Evolutionary conservation across 1,140 invertebrate genomes (phyloP).

Genomic region (Panagrolaimus sp.): DNA sequence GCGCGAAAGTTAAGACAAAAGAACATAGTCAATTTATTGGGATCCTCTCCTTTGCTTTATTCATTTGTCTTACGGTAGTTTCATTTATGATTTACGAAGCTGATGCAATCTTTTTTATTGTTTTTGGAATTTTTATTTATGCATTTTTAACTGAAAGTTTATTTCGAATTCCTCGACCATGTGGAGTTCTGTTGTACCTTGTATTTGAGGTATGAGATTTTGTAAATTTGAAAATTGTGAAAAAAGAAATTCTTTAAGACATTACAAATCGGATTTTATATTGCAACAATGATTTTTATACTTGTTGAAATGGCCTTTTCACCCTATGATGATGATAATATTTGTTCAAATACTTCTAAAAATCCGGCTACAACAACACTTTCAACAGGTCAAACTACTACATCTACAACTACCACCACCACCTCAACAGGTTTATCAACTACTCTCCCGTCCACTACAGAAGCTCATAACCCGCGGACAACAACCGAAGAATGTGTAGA

Average conservation of each 20-base stretch:
- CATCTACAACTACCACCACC: not conserved
- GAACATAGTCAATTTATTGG: not conserved
- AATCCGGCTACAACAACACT: not conserved
- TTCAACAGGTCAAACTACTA: not conserved
- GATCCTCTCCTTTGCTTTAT: not conserved
- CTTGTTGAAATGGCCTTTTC: not conserved
- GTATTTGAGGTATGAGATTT: constrained; percentile 4
- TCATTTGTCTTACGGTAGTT: not conserved
- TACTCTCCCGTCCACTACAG: too few relatives aligned
- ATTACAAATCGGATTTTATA: constrained; percentile 6
- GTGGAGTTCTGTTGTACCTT: not conserved
- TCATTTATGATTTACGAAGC: not conserved
- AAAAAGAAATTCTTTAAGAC: not conserved
- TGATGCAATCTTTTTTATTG: not conserved
- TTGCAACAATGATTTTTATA: constrained; percentile 8
- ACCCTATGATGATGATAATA: not conserved
- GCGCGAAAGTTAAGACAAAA: not conserved
- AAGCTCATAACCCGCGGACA: too few relatives aligned
- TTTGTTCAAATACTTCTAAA: not conserved
- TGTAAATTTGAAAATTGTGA: too few relatives aligned
- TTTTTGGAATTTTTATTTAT: not conserved
- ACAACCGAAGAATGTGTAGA: too few relatives aligned
- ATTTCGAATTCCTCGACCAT: not conserved
- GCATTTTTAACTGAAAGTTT: constrained; percentile 8
- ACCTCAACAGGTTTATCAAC: not conserved